Base-by-base conservation (phyloP, 2,797 vertebrate genomes). In the Xerus rutilus region DNA sequence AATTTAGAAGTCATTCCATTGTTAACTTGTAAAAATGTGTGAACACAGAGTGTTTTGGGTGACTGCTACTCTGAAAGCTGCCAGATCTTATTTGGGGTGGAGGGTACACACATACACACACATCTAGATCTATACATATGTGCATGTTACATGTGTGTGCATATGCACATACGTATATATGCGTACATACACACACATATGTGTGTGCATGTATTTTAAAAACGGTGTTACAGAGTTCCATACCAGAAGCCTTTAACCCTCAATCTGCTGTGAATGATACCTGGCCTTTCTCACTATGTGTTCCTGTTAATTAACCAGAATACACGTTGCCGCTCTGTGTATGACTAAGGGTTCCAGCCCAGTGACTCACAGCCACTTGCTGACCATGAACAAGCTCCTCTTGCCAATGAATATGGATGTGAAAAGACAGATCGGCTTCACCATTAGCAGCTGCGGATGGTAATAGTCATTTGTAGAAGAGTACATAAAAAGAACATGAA, bases 11-110 rank as follows among this genome's bases (percentile, higher is more conserved):
- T 98, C 96, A 96, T 98, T 98, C 98, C 76, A 21, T 97, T 98
- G 97, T 98, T 97, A 97, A 77, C 96, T 91, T 96, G 97, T 97
- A 97, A 97, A 94, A 97, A 97, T 98, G 98, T 98, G 98, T 98
- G 98, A 98, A 95, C 87, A 92, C 98, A 95, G 95, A 98, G 94
- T 96, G 97, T 96, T 97, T 98, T 98, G 97, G 97, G 97, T 97
- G 97, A 97, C 91, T 95, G 86, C 95, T 90, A 88, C 91, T 96
- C 91, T 93, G 91, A 94, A 94, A 88, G 57, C 93, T 97, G 73
- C 84, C 93, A 72, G 59, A 89, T 92, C 93, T 88, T 94, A 85
- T 32, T 85, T 8, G 15, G 69, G 32, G 12, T 20, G 35, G 13
- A n/a, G 35, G 17, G n/a, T 70, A 89, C 65, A 49, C 3, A 95